Percentiles rank a stretch among this genome's conserved stretches.
Evolutionary conservation across 2,888 invertebrate genomes (phyloP).

Genomic region (Drosophila differens): DNA sequence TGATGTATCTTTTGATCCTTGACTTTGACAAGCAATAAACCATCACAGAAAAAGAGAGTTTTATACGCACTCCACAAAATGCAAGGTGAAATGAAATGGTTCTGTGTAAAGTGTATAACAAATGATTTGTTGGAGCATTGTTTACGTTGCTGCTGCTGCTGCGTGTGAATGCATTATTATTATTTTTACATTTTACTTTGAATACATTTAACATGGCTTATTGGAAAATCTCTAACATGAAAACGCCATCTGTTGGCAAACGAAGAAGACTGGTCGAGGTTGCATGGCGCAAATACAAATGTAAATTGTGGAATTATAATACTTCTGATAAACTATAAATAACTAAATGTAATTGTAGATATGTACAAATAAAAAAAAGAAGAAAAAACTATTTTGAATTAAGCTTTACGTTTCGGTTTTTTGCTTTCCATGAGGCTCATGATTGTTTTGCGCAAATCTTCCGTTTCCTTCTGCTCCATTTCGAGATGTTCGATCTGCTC

Average conservation of each 20-base stretch:
- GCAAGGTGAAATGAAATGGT: too few species aligned
- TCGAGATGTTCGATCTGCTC: slow-evolving; percentile 83
- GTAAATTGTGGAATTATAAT: not conserved
- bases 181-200: not conserved
- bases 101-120: not conserved
- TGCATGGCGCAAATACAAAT: not conserved
- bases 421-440: slow-evolving; percentile 85
- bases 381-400: not conserved
- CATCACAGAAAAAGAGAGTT: not conserved
- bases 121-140: not conserved
- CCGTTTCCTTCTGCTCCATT: slow-evolving; percentile 83
- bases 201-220: not conserved
- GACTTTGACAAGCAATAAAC: not conserved
- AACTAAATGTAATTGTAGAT: not conserved
- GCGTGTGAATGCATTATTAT: not conserved
- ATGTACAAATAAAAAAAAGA: slow-evolving; percentile 1
- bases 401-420: slow-evolving; percentile 82
- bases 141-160: not conserved
- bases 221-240: not conserved
- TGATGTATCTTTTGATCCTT: not conserved
- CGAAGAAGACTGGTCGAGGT: not conserved
- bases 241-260: not conserved
- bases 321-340: not conserved
- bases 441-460: slow-evolving; percentile 84
- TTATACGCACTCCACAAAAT: not conserved